Conservation (phyloP, 2,113 vertebrate species). For the Esox niger region DNA sequence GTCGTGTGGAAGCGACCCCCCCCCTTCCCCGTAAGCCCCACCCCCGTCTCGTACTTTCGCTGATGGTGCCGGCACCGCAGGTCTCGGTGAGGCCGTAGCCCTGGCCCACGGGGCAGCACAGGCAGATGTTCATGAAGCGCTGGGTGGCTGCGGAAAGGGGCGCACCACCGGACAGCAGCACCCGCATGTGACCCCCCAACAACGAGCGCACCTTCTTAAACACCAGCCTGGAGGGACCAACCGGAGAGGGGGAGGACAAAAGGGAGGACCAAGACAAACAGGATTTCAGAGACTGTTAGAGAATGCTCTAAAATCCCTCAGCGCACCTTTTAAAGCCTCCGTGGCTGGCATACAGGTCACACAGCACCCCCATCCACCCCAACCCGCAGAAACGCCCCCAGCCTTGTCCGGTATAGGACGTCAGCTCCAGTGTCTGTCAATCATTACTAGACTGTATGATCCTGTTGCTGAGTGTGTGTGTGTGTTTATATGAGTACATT, state of each 20-base stretch:
- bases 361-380: too few relatives aligned
- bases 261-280: background rate
- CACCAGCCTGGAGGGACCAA: conserved; percentile 75
- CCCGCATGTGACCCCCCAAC: conserved; percentile 85
- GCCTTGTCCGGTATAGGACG: too few relatives aligned
- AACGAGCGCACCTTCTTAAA: conserved; percentile 88
- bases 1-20: too few relatives aligned
- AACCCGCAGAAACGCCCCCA: too few relatives aligned
- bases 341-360: too few relatives aligned
- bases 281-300: background rate
- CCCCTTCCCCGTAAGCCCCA: background rate
- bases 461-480: background rate
- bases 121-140: conserved; percentile 98
- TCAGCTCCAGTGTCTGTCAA: too few relatives aligned
- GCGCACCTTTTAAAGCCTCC: too few relatives aligned
- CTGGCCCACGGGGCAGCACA: conserved; percentile 96
- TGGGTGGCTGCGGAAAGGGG: conserved; percentile 92
- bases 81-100: conserved; percentile 96
- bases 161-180: conserved; percentile 91
- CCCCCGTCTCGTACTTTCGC: conserved; percentile 73
- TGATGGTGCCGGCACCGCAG: conserved; percentile 90
- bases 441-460: background rate
- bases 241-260: background rate
- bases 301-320: too few relatives aligned
- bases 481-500: conserved; percentile 9